Conservation (phyloP, 2,888 invertebrate genomes). For the Hemithea aestivaria region DNA sequence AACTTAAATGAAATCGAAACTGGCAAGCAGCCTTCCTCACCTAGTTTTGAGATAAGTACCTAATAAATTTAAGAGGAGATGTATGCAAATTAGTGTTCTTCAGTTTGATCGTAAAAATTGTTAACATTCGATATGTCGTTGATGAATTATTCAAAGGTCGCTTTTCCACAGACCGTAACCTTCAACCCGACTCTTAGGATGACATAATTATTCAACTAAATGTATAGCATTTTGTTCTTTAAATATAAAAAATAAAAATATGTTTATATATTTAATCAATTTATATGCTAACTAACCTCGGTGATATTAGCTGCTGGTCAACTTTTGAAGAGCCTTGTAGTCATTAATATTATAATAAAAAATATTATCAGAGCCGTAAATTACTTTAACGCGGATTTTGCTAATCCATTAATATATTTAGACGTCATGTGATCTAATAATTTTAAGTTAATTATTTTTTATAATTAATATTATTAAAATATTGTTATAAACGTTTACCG, state of each 20-base stretch:
- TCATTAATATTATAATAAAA: background rate
- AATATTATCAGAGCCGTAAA: background rate
- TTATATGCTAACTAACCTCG: conserved; percentile 11
- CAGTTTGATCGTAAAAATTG: too few species aligned
- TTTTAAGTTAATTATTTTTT: too few species aligned
- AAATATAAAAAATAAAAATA: background rate
- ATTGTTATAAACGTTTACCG: too few species aligned
- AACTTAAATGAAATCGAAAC: too few species aligned
- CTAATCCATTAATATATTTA: background rate
- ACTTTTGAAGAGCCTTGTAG: conserved; percentile 6
- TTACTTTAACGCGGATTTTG: background rate
- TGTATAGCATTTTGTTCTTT: background rate
- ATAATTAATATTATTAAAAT: too few species aligned
- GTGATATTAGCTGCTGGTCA: background rate
- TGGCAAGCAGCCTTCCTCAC: too few species aligned
- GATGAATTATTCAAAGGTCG: conserved; percentile 3
- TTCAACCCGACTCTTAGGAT: conserved; percentile 7
- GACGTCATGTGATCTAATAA: too few species aligned
- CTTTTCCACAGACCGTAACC: conserved; percentile 7
- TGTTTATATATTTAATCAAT: conserved; percentile 10
- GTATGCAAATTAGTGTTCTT: too few species aligned
- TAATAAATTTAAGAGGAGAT: too few species aligned
- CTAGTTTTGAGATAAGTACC: too few species aligned
- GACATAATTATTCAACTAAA: conserved; percentile 11
- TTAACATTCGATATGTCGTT: too few species aligned